Conservation (phyloP, 2,888 invertebrate genomes). For the Neoaliturus tenellus region DNA sequence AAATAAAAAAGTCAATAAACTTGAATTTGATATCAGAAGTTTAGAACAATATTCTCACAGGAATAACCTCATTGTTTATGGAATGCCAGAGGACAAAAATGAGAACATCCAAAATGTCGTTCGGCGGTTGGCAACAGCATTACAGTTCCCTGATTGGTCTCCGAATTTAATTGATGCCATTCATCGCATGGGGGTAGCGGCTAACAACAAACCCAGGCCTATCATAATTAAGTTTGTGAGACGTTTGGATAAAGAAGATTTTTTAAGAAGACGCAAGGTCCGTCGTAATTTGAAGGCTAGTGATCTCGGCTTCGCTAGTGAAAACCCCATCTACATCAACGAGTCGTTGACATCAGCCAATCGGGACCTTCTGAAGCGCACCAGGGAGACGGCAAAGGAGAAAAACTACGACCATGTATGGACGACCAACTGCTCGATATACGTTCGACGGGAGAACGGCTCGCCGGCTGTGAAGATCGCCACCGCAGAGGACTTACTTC, state of each 20-base stretch:
- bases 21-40: background rate
- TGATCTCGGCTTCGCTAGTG: background rate
- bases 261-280: background rate
- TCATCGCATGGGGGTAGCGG: background rate
- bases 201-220: background rate
- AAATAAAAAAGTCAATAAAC: background rate
- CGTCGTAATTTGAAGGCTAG: background rate
- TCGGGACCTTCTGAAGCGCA: background rate
- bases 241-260: background rate
- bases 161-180: background rate
- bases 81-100: background rate
- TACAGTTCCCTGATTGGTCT: background rate
- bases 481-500: no score
- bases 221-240: background rate
- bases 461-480: no score
- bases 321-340: background rate
- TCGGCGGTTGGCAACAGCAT: background rate
- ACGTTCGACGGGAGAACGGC: no score
- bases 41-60: slow-evolving; percentile 19
- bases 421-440: slow-evolving; percentile 13
- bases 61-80: slow-evolving; percentile 1
- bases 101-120: background rate
- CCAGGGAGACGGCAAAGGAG: background rate
- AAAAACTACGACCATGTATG: background rate
- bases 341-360: background rate